Evolutionary conservation across 2,888 invertebrate species (phyloP).

Genomic region (Cheilosia variabilis): DNA sequence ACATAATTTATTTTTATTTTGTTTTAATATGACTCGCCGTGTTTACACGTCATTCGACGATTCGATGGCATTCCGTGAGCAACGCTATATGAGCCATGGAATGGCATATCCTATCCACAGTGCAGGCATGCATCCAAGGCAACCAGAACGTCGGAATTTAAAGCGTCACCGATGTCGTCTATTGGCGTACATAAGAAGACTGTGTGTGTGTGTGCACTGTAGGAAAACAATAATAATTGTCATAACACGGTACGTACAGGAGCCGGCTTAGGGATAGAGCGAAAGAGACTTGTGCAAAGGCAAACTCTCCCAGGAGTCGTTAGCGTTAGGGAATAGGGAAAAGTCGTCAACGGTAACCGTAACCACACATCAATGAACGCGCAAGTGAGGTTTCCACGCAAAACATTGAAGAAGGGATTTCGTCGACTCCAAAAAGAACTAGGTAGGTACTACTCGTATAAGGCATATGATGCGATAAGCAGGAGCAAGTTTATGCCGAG

Average conservation of each 20-base stretch:
- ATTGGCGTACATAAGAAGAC: too few relatives aligned
- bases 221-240: slow-evolving; percentile 74
- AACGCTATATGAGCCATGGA: slow-evolving; percentile 15
- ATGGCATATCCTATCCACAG: slow-evolving; percentile 29
- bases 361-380: slow-evolving; percentile 70
- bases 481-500: slow-evolving; percentile 52
- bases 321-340: slow-evolving; percentile 49
- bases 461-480: not conserved
- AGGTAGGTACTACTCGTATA: not conserved
- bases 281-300: slow-evolving; percentile 13
- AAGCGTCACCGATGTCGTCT: slow-evolving; percentile 37
- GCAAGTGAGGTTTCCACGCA: slow-evolving; percentile 65
- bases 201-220: slow-evolving; percentile 15
- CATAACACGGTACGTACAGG: slow-evolving; percentile 48
- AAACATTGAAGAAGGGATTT: slow-evolving; percentile 34
- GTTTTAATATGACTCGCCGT: slow-evolving; percentile 70
- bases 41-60: slow-evolving; percentile 72
- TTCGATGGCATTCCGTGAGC: slow-evolving; percentile 70
- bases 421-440: slow-evolving; percentile 23
- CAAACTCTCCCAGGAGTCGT: slow-evolving; percentile 62
- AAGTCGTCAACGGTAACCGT: slow-evolving; percentile 64
- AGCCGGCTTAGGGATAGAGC: slow-evolving; percentile 14
- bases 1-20: slow-evolving; percentile 71
- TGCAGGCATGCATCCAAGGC: slow-evolving; percentile 57
- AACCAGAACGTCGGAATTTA: slow-evolving; percentile 57